Evolutionary conservation across 2,888 invertebrate species (phyloP).

Genomic region (Nomada flava): DNA sequence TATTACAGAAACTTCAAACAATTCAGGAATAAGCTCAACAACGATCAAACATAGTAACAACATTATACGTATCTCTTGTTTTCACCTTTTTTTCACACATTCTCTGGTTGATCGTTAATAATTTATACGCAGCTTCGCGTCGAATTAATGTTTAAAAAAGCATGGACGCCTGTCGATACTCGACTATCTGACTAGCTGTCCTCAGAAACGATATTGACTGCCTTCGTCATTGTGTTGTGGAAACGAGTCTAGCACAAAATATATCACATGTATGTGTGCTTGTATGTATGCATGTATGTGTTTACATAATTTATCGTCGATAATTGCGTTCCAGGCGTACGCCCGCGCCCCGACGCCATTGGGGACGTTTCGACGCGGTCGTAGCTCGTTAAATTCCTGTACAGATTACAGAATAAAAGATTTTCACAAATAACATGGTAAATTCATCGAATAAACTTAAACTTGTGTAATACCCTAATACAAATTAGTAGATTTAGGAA

Average conservation of each 20-base stretch:
- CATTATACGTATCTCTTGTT: background rate
- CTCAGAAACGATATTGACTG: constrained; percentile 47
- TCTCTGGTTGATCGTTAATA: background rate
- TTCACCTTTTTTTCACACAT: background rate
- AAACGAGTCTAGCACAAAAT: constrained; percentile 53
- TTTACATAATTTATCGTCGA: constrained; percentile 47
- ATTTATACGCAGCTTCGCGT: constrained; percentile 1
- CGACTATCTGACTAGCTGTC: constrained; percentile 53
- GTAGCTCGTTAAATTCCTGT: constrained; percentile 24
- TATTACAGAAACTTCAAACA: background rate
- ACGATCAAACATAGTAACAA: background rate
- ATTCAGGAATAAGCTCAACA: constrained; percentile 1
- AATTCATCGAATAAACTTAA: constrained; percentile 74
- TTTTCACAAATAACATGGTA: constrained; percentile 71
- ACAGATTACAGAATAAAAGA: constrained; percentile 64
- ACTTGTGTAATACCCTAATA: constrained; percentile 74
- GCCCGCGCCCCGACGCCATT: constrained; percentile 29
- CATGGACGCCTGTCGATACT: constrained; percentile 46
- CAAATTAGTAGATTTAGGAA: constrained; percentile 72
- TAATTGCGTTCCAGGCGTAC: constrained; percentile 38
- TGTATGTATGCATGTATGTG: background rate
- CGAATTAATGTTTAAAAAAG: constrained; percentile 34
- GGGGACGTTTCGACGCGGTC: constrained; percentile 21
- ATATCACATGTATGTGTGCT: constrained; percentile 19
- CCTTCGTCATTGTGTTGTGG: constrained; percentile 43